phyloP scores from a whole-genome alignment of 2,888 invertebrate genomes.

The Orthosia incerta region DNA sequence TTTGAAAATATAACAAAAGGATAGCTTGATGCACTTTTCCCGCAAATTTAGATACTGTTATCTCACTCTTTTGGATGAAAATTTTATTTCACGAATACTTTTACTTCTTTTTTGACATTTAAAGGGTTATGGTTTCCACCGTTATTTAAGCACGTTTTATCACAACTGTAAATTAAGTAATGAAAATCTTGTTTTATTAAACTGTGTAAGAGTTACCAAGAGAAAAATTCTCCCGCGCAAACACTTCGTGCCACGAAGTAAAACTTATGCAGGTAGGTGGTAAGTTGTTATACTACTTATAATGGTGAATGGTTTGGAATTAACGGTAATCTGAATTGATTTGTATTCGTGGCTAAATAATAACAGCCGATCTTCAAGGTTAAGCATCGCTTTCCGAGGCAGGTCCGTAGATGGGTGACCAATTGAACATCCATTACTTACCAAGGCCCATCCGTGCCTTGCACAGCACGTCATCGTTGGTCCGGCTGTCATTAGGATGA shows the following conservation, averaged over 20 bases:
- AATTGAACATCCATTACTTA: no score
- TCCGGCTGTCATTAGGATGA: no score
- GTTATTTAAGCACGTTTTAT: no score
- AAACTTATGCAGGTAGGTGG: neutral
- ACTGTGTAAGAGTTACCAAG: neutral
- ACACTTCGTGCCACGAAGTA: neutral
- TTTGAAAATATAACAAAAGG: neutral
- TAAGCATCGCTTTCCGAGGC: no score
- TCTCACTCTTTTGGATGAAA: neutral
- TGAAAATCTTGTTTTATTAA: neutral
- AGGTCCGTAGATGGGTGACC: no score
- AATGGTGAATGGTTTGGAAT: neutral
- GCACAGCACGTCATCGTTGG: no score
- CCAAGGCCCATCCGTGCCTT: no score
- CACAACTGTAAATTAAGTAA: neutral
- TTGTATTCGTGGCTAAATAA: neutral
- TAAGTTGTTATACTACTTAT: neutral
- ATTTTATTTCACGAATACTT: neutral
- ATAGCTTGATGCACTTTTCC: neutral
- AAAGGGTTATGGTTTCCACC: neutral
- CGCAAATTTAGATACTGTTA: neutral
- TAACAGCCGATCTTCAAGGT: neutral
- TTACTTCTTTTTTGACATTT: neutral
- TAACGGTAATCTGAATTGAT: neutral
- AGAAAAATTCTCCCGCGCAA: neutral